Evolutionary conservation across 2,888 invertebrate species (phyloP), one percentile per base, ranked within the genome.

Genomic region (Tinea semifulvella): DNA sequence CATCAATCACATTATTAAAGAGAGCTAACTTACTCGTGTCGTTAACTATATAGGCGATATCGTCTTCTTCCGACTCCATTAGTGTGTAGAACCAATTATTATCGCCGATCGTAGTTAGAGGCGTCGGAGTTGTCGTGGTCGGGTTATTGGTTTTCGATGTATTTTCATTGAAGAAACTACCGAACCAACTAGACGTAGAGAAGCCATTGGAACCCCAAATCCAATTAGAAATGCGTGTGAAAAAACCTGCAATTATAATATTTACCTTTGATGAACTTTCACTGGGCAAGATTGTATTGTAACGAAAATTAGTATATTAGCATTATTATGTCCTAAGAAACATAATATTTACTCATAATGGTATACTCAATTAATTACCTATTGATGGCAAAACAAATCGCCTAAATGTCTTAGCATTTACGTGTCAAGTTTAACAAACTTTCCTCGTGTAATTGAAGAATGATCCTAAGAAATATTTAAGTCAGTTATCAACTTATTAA

Each of bases 31-130:
- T 53, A 61, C 56, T 50, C 54, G 60, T 56, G 44, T 55, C 51
- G 48, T 52, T 57, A 20, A 49, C 49, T 6, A 54, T 26, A 50
- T 66, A 68, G n/a, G 64, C 63, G 17, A 68, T 66, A 16, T 63
- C 64, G 40, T 59, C 65, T 42, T 81, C 80, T 49, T 82, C 82
- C 0, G 66, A 61, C 16, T 70, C 65, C n/a, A 82, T 51, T 4
- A 80, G 58, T 1, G 54, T 56, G 50, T 77, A 69, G 52, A 81
- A 82, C 82, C 82, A 82, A 3, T 68, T 61, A 1, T 67, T 59
- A 0, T 68, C 58, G 3, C 66, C 61, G 1, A 67, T 59, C 0
- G 68, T 60, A 1, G 53, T 38, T 0, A 68, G 64, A 16, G 58
- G 53, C 0, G 60, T 56, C 1, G 71, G 65, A 3, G 80, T 66